phyloP scores from a whole-genome alignment of 1,140 invertebrate species.

The Daktulosphaira vitifoliae region DNA sequence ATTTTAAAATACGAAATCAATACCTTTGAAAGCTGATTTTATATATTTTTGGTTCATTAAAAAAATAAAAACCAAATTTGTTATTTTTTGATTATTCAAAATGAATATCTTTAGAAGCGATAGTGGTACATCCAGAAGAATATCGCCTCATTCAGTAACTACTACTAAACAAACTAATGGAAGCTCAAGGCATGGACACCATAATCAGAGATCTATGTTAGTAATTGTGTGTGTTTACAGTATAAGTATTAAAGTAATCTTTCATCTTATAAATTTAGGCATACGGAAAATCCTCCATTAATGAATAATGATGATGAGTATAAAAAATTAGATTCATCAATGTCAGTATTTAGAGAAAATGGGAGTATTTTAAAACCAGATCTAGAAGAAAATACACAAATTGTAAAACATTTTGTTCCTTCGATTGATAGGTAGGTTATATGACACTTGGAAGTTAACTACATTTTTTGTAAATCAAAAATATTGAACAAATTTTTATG shows the following conservation, averaged over 20 bases:
- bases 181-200: neutral
- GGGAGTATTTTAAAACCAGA: conserved; percentile 19
- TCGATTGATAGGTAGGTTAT: conserved; percentile 21
- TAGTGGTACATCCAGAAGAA: conserved; percentile 1
- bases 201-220: conserved; percentile 6
- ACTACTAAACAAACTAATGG: conserved; percentile 17
- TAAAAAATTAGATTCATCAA: conserved; percentile 24
- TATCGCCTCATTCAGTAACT: conserved; percentile 9
- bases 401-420: conserved; percentile 27
- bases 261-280: conserved; percentile 7
- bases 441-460: neutral
- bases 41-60: too few relatives aligned
- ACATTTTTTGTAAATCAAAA: too few relatives aligned
- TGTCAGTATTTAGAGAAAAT: conserved; percentile 25
- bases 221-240: neutral
- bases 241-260: neutral
- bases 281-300: conserved; percentile 9
- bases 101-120: conserved; percentile 11
- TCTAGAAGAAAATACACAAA: neutral
- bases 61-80: too few relatives aligned
- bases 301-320: conserved; percentile 9
- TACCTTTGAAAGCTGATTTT: too few relatives aligned
- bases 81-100: too few relatives aligned
- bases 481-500: too few relatives aligned
- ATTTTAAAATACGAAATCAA: too few relatives aligned